Evolutionary conservation across 2,113 vertebrate genomes (phyloP).

Genomic region (Bolborhynchus lineola): DNA sequence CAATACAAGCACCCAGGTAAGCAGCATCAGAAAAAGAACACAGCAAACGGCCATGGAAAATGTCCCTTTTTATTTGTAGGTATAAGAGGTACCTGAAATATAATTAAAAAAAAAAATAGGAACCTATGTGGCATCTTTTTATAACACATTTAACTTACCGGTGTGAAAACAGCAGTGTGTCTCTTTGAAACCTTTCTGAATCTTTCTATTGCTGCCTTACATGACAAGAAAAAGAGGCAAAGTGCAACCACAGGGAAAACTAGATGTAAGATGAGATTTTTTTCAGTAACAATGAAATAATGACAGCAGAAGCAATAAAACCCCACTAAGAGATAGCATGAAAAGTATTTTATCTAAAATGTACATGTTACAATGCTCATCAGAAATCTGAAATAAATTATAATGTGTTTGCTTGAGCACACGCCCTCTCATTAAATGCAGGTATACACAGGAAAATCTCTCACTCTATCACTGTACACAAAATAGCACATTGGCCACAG

Average conservation of each 20-base stretch:
- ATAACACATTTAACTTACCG: neutral
- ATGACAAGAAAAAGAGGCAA: neutral
- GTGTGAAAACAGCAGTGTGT: neutral
- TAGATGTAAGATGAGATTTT: neutral
- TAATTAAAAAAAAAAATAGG: neutral
- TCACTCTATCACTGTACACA: neutral
- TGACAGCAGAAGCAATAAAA: neutral
- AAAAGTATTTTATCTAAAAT: neutral
- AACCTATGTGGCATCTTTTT: neutral
- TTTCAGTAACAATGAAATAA: neutral
- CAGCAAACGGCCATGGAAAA: constrained; percentile 94
- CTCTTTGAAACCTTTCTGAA: neutral
- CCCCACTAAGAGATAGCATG: neutral
- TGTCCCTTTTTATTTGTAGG: constrained; percentile 95
- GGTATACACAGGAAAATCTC: neutral
- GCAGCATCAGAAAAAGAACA: constrained; percentile 95
- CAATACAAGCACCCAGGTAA: constrained; percentile 91
- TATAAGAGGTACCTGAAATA: constrained; percentile 92
- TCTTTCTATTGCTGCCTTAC: neutral
- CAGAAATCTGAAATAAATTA: neutral
- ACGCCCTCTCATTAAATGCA: neutral
- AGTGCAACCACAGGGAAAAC: neutral
- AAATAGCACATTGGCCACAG: neutral
- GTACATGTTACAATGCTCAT: neutral
- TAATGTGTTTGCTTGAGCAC: neutral